Evolutionary conservation across 2,113 vertebrate species (phyloP).

Genomic region (Oryzias javanicus): DNA sequence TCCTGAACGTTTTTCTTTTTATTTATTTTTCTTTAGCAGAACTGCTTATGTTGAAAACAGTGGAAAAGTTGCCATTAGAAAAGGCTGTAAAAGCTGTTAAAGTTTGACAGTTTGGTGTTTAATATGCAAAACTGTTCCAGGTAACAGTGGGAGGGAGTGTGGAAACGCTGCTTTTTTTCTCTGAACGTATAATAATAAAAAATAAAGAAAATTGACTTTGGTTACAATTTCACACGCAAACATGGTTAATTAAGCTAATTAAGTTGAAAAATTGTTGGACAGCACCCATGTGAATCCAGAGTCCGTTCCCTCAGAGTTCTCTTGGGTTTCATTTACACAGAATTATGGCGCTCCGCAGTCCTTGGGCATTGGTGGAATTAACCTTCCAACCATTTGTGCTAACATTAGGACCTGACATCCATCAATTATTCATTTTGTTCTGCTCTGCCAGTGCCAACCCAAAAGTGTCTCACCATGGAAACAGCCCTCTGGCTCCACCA

Average conservation of each 20-base stretch:
- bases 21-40: neutral
- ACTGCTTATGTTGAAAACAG: neutral
- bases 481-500: conserved; percentile 58
- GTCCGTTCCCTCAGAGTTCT: neutral
- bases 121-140: conserved; percentile 18
- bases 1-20: conserved; percentile 2
- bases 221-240: neutral
- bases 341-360: conserved; percentile 6
- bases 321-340: conserved; percentile 29
- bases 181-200: conserved; percentile 2
- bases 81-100: conserved; percentile 1
- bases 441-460: conserved; percentile 53
- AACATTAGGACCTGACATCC: conserved; percentile 62
- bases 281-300: neutral
- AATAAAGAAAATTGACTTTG: neutral
- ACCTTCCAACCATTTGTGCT: conserved; percentile 61
- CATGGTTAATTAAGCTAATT: neutral
- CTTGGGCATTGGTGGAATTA: conserved; percentile 33
- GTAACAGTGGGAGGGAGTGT: conserved; percentile 9
- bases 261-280: neutral
- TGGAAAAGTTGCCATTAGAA: neutral
- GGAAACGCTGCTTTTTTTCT: conserved; percentile 15
- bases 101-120: neutral
- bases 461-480: conserved; percentile 74
- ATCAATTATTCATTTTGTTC: conserved; percentile 75